Percentiles rank a stretch among this genome's conserved stretches.
phyloP scores from a whole-genome alignment of 2,888 invertebrate genomes.

The Linnaemya vulpina region DNA sequence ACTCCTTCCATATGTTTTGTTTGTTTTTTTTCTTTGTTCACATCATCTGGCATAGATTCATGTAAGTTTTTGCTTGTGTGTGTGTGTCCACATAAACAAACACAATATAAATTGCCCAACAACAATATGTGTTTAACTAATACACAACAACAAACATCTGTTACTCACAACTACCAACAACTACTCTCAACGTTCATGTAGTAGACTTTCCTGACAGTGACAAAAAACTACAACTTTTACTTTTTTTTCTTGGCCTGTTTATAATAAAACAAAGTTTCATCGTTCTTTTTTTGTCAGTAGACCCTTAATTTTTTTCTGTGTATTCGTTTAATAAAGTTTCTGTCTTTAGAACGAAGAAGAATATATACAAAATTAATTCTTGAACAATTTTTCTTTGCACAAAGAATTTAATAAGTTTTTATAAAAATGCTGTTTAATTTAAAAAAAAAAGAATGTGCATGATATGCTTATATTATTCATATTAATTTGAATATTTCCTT shows the following conservation, averaged over 20 bases:
- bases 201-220: constrained; percentile 28
- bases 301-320: background rate
- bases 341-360: background rate
- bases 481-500: too few relatives aligned
- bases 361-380: too few relatives aligned
- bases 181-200: background rate
- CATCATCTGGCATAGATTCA: constrained; percentile 20
- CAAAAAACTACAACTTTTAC: constrained; percentile 38
- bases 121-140: constrained; percentile 21
- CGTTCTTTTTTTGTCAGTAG: constrained; percentile 13
- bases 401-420: too few relatives aligned
- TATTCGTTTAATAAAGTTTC: constrained; percentile 17
- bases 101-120: constrained; percentile 40
- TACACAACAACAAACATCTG: constrained; percentile 35
- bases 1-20: background rate
- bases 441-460: too few relatives aligned
- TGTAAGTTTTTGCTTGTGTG: background rate
- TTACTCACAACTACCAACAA: constrained; percentile 12
- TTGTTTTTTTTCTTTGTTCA: background rate
- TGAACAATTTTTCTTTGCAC: too few relatives aligned
- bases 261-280: constrained; percentile 36
- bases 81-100: constrained; percentile 9
- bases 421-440: too few relatives aligned
- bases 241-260: constrained; percentile 42
- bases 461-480: too few relatives aligned